Base-by-base conservation (phyloP, 2,797 vertebrate species). In the Hemitrygon akajei region DNA sequence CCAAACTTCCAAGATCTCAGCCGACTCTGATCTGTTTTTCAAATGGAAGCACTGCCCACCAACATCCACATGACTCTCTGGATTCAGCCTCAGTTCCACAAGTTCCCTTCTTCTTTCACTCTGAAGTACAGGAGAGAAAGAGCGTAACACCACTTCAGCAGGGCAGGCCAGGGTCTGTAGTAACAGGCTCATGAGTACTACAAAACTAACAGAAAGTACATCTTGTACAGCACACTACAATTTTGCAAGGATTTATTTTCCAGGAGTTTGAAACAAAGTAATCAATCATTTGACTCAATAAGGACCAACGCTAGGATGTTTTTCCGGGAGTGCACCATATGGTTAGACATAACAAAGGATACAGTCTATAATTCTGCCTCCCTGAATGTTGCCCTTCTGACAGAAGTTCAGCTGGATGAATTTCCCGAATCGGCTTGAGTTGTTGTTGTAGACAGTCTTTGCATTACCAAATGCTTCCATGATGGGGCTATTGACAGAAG, bases 381-480 rank as follows among this genome's bases (percentile, higher is more conserved):
- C 98, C 97, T 99, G 98, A 96, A 99, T 99, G 96, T 99, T 99
- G 86, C 99, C 99, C 94, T 98, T 98, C 95, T 98, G 98, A 95
- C 97, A 97, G 95, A 99, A 98, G 95, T 98, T 97, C 95, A 99
- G 97, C 96, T 99, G 98, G 94, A 99, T 96, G 34, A 99, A 99
- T 97, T 99, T 99, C 95, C 99, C 99, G 11, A 99, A 99, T 94
- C 99, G 98, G 95, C 98, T 99, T 11, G 99, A 99, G 97, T 99
- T 99, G 97, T 98, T 99, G 97, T 99, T 99, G 97, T 99, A 98
- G 95, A 99, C 98, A 0, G 99, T 99, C 96, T 98, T 98, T 0
- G 99, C 98, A 0, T 99, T 99, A 94, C 99, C 99, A 2, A 99
- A 99, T 16, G 98, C 98, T 96, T 99, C 99, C 98, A 99, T 98